These are phyloP conservation scores for Lethocerus indicus DNA, from an alignment of 1,140 invertebrate species.

Conservation along the genomic window DNA sequence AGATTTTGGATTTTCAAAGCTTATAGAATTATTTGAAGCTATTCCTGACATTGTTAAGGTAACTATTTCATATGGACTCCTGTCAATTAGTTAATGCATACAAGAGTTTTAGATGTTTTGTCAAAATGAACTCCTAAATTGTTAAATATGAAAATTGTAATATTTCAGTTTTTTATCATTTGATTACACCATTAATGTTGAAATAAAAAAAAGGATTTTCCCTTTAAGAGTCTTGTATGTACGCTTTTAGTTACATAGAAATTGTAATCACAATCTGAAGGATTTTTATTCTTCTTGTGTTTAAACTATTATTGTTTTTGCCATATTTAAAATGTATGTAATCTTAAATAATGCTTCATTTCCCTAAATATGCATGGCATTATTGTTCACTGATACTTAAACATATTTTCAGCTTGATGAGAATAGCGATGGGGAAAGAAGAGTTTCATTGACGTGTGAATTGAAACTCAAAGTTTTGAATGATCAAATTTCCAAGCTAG, in stretches of 20 bases:
- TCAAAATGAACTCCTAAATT: too few species aligned
- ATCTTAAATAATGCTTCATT: too few species aligned
- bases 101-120: too few species aligned
- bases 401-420: slow-evolving; percentile 31
- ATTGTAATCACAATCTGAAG: too few species aligned
- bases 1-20: slow-evolving; percentile 84
- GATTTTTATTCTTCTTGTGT: too few species aligned
- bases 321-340: too few species aligned
- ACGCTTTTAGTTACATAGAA: neutral
- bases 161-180: neutral
- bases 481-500: slow-evolving; percentile 33
- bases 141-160: neutral
- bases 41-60: slow-evolving; percentile 73
- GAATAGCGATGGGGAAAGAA: slow-evolving; percentile 33
- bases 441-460: slow-evolving; percentile 33
- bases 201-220: neutral
- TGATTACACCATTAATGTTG: neutral
- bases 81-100: neutral
- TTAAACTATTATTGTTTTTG: too few species aligned
- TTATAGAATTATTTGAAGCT: slow-evolving; percentile 83
- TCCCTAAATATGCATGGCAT: too few species aligned
- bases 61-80: slow-evolving; percentile 16
- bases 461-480: slow-evolving; percentile 34
- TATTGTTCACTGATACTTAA: too few species aligned
- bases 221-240: neutral